Percentiles rank a stretch among this genome's conserved stretches.
Conservation (phyloP, 2,113 vertebrate genomes). For the Daphoenositta chrysoptera region DNA sequence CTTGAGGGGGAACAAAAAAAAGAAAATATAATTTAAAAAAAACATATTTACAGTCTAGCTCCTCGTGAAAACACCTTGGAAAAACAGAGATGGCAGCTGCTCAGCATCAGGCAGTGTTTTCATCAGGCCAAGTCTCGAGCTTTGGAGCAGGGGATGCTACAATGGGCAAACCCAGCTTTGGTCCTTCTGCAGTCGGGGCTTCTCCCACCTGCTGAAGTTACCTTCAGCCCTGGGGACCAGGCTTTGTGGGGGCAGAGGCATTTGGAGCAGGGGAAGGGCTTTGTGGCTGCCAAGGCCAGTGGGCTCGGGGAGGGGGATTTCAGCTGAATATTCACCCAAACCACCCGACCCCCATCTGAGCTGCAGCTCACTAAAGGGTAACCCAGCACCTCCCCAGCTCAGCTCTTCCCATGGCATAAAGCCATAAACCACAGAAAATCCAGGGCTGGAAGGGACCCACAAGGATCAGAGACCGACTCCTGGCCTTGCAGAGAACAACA, state of each 20-base stretch:
- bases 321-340: not conserved
- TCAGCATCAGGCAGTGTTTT: not conserved
- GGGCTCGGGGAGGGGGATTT: not conserved
- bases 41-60: not conserved
- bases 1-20: rapidly evolving
- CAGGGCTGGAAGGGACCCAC: not conserved
- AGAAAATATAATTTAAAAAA: not conserved
- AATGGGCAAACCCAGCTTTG: not conserved
- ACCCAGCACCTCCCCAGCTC: not conserved
- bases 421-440: not conserved
- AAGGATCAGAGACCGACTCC: not conserved
- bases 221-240: not conserved
- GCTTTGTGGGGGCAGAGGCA: not conserved
- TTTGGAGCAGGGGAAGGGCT: not conserved
- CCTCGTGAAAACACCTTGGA: not conserved
- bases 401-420: not conserved
- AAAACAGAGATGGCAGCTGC: not conserved
- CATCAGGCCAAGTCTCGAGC: rapidly evolving
- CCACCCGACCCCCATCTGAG: rapidly evolving
- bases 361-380: not conserved
- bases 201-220: not conserved
- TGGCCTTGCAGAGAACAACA: not conserved
- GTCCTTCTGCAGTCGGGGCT: rapidly evolving
- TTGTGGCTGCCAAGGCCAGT: rapidly evolving
- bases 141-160: not conserved